phyloP scores from a whole-genome alignment of 2,113 vertebrate species.

The Arothron firmamentum region DNA sequence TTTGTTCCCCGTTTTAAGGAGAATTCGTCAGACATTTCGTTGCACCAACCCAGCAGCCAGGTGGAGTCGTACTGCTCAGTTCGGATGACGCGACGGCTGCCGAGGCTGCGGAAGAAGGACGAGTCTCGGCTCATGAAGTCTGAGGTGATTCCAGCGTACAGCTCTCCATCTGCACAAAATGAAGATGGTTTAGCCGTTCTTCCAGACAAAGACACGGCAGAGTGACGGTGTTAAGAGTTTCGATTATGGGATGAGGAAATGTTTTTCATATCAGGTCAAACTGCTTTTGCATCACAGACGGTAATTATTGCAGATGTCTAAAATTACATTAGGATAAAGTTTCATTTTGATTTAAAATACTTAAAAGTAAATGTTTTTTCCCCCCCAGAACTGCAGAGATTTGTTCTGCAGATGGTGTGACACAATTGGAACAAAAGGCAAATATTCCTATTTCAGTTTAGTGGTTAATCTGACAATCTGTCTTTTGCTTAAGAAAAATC shows the following conservation, averaged over 20 bases:
- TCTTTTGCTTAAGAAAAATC: neutral
- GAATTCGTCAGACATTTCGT: neutral
- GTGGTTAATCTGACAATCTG: neutral
- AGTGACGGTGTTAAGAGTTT: neutral
- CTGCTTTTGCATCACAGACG: too few species aligned
- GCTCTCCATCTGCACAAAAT: slow-evolving; percentile 68
- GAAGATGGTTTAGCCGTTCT: neutral
- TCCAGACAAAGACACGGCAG: neutral
- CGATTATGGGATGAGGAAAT: neutral
- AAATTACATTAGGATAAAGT: too few species aligned
- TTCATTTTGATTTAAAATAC: too few species aligned
- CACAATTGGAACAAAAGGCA: neutral
- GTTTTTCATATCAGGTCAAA: neutral
- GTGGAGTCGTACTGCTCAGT: slow-evolving; percentile 80
- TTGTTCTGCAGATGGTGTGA: too few species aligned
- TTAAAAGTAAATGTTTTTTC: too few species aligned
- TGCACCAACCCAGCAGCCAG: slow-evolving; percentile 76
- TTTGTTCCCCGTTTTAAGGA: too few species aligned
- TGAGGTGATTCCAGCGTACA: slow-evolving; percentile 80
- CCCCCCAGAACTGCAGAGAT: too few species aligned
- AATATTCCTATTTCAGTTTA: neutral
- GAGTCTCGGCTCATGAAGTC: slow-evolving; percentile 81
- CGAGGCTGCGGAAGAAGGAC: slow-evolving; percentile 78
- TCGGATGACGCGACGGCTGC: slow-evolving; percentile 74
- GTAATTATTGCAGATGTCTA: too few species aligned